These are phyloP conservation scores for Triops longicaudatus DNA, from an alignment of 1,140 invertebrate species.

Conservation along the genomic window DNA sequence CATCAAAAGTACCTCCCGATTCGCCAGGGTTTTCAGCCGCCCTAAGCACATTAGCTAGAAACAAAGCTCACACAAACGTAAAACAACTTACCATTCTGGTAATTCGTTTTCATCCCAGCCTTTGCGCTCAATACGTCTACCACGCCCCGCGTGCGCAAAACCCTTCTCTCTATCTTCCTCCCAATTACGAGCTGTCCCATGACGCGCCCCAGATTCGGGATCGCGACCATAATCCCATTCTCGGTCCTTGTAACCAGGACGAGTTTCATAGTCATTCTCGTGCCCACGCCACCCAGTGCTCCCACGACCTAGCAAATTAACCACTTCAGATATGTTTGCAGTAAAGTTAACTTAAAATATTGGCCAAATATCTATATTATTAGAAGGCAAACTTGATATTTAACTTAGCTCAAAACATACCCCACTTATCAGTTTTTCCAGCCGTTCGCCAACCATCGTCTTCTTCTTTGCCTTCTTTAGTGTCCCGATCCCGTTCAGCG, in stretches of 20 bases:
- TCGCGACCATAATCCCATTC: conserved; percentile 26
- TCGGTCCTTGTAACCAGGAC: conserved; percentile 17
- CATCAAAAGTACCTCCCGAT: conserved; percentile 74
- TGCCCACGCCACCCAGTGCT: conserved; percentile 48
- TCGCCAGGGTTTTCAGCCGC: conserved; percentile 64
- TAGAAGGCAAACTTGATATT: background rate
- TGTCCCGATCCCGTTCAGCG: conserved; percentile 39
- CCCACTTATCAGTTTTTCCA: conserved; percentile 45
- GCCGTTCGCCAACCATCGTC: conserved; percentile 52
- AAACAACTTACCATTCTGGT: conserved; percentile 21
- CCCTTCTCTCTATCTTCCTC: conserved; percentile 4
- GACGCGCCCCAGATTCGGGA: background rate
- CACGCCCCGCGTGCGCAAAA: background rate
- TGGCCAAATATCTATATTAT: conserved; percentile 9
- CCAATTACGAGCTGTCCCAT: background rate
- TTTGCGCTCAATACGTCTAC: conserved; percentile 5
- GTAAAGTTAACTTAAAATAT: background rate
- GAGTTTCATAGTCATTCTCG: conserved; percentile 42
- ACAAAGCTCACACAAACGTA: conserved; percentile 3
- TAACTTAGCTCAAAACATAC: conserved; percentile 37
- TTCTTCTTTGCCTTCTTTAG: conserved; percentile 51
- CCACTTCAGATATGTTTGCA: background rate
- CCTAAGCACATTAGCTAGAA: conserved; percentile 36
- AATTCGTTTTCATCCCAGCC: conserved; percentile 37
- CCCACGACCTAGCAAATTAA: conserved; percentile 17